phyloP scores from a whole-genome alignment of 1,140 invertebrate species.

The Antheraea pernyi region DNA sequence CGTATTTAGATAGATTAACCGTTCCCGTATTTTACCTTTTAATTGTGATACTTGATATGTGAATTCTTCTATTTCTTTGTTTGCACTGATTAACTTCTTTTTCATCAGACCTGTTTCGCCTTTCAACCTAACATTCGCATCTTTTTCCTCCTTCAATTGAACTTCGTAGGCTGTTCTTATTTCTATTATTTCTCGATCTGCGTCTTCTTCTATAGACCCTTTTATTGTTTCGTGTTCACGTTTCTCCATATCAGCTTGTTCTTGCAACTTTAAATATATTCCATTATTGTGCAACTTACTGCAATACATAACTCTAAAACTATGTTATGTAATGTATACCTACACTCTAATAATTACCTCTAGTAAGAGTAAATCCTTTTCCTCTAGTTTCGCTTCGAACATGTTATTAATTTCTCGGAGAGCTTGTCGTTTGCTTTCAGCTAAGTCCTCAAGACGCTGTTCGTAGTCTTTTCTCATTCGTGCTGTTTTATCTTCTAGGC shows the following conservation, averaged over 20 bases:
- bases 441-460: constrained; percentile 78
- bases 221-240: constrained; percentile 88
- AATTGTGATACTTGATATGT: constrained; percentile 82
- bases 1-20: not conserved
- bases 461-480: constrained; percentile 89
- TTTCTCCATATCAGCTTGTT: constrained; percentile 73
- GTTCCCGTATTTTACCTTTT: constrained; percentile 45
- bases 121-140: constrained; percentile 86
- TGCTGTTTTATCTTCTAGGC: constrained; percentile 86
- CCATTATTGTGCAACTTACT: not conserved
- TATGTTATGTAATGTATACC: no score
- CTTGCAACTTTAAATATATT: constrained; percentile 56
- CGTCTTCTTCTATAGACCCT: constrained; percentile 90
- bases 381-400: constrained; percentile 84
- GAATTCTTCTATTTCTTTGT: constrained; percentile 87
- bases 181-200: constrained; percentile 89
- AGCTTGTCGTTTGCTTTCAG: constrained; percentile 73
- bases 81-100: constrained; percentile 86
- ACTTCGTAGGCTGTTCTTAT: constrained; percentile 87
- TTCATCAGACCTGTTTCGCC: constrained; percentile 91
- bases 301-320: no score
- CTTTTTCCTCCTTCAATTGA: constrained; percentile 87
- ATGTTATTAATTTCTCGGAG: constrained; percentile 79
- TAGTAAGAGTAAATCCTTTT: constrained; percentile 79
- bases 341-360: constrained; percentile 51